Evolutionary conservation across 2,113 vertebrate genomes (phyloP), one percentile per base, ranked within the genome.

Genomic region (Seriola rivoliana): DNA sequence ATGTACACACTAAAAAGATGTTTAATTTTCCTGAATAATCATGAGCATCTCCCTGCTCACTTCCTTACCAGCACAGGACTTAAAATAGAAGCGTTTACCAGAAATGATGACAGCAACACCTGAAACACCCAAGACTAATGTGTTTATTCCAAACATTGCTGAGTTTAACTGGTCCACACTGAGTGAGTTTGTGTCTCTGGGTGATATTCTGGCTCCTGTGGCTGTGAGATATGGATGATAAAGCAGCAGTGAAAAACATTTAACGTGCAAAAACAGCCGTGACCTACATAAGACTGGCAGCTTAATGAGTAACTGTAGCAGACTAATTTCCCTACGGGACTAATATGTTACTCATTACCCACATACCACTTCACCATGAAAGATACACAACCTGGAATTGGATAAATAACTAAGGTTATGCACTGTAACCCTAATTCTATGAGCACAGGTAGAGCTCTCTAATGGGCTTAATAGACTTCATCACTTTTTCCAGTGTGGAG

Each of bases 271-370:
- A 90, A 89, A 91, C 82, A 91, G 21, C 60, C 42, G 5, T 92
- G 92, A 90, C 92, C 92, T 84, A 88, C 59, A 90, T 92, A 82
- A 80, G 19, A 72, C 42, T n/a, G 21, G 72, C 42, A 38, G 85
- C 82, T 89, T 92, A 93, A 92, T 91, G 83, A 91, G 86, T 94
- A 91, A 92, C 90, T 67, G 67, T 62, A 64, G 40, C 60, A 52
- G 23, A 69, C 69, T 75, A 64, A 87, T 92, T 90, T 91, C 75
- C 67, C 80, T 32, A 48, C 38, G 63, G 87, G 67, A 83, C 66
- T 48, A 71, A 82, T 75, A 71, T 64, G 83, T 93, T 78, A 91
- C 84, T 86, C 58, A 89, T 89, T 89, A 90, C 21, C 38, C 36
- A 40, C 17, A 58, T 6, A 38, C 19, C 34, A 2, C 38, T n/a